Evolutionary conservation across 2,888 invertebrate genomes (phyloP), one percentile per base, ranked within the genome.

Genomic region (Leptinotarsa haldemani): DNA sequence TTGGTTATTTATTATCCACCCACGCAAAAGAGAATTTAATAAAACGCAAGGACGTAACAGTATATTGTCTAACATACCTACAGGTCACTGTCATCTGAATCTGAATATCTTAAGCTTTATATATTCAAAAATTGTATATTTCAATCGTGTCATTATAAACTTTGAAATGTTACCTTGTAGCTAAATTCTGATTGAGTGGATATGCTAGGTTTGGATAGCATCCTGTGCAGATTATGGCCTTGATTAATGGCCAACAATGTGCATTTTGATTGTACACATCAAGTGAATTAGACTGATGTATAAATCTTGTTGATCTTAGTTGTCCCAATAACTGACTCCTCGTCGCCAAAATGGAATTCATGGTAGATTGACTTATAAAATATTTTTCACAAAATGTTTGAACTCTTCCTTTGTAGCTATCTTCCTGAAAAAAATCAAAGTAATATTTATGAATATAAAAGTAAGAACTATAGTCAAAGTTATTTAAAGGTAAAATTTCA

Each of bases 311-410:
- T 0, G 92, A 93, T 66, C 94, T 88, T 4, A 98, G 88, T 83
- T 97, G 94, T 0, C 95, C 94, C 47, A 97, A 88, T 46, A 98
- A 88, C 83, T 97, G 96, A 0, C 93, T 90, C 30, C 97, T 91
- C 83, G 96, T 94, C 1, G 94, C 95, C 15, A 93, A 91, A 46
- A 98, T 94, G 92, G 95, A 94, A 84, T 97, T 96, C 95, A 99
- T 96, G 0, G 94, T 93, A 0, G 95, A 92, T 0, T 93, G 90
- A 53, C 94, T 94, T 70, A 96, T 90, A 77, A 93, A 94, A 83
- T 95, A 93, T 71, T 93, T 91, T 7, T 92, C 89, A 87, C 96
- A 96, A 85, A 94, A 95, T 0, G 89, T 88, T 40, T 90, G 89
- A 81, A 94, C 94, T 78, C 90, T 90, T 0, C 93, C 93, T 77